These are phyloP conservation scores for Pocillopora damicornis DNA, from an alignment of 64 coral and sea anemone genomes.

Conservation along the genomic window DNA sequence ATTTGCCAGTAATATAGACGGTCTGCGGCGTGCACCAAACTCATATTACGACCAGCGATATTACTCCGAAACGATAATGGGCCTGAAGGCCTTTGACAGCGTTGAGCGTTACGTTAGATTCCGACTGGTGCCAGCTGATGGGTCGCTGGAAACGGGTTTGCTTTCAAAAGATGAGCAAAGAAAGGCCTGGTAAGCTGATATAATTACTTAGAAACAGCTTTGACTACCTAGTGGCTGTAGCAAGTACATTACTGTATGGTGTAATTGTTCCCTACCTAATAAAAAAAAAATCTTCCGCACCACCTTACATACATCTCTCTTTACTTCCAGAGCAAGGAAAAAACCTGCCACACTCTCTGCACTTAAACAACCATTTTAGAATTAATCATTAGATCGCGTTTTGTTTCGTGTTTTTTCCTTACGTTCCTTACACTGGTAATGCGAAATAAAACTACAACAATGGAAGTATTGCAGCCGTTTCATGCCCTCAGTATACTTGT, in stretches of 20 bases:
- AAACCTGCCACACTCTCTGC: no score
- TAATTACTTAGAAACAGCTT: background rate
- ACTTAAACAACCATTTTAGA: no score
- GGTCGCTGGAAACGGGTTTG: constrained; percentile 59
- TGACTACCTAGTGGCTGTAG: background rate
- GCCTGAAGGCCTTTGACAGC: constrained; percentile 63
- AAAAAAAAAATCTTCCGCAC: no score
- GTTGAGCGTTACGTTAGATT: constrained; percentile 65
- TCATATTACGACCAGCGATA: constrained; percentile 75
- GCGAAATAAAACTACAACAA: no score
- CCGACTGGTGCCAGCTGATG: constrained; percentile 64
- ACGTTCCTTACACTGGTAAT: no score
- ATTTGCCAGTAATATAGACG: constrained; percentile 57
- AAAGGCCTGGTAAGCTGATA: constrained; percentile 57
- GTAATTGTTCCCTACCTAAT: background rate
- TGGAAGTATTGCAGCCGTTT: no score
- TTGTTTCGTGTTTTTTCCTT: no score
- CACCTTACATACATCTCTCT: no score
- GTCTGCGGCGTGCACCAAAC: constrained; percentile 61
- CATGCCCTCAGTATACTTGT: no score
- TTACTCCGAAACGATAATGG: constrained; percentile 51
- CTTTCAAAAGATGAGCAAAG: constrained; percentile 72
- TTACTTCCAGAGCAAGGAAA: no score
- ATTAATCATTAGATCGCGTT: no score
- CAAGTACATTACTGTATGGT: background rate